These are phyloP conservation scores for Pangasius mekongensis DNA, from an alignment of 2,797 vertebrate species.

Conservation along the genomic window DNA sequence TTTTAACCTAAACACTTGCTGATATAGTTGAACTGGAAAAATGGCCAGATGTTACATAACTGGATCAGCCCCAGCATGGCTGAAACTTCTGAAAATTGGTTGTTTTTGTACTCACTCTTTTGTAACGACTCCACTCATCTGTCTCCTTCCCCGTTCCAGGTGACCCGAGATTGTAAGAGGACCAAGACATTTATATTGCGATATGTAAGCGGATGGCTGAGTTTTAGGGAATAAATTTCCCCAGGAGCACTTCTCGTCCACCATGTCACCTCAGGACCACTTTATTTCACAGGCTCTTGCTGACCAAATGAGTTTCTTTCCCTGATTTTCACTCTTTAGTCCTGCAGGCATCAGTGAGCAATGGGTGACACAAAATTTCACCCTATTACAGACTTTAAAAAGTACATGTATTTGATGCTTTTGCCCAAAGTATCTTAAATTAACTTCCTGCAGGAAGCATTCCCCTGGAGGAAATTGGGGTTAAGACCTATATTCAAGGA, in stretches of 20 bases:
- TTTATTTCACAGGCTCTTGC: constrained; percentile 12
- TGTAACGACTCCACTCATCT: not conserved
- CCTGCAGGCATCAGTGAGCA: constrained; percentile 13
- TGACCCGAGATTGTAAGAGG: constrained; percentile 6
- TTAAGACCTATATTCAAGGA: constrained; percentile 41
- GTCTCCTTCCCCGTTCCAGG: not conserved
- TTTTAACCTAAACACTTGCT: not conserved
- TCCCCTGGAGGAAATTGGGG: constrained; percentile 19
- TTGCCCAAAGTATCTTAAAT: constrained; percentile 23
- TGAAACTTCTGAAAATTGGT: constrained; percentile 1
- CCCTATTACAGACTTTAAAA: constrained; percentile 12
- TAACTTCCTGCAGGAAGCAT: not conserved
- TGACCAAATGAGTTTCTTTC: constrained; percentile 22
- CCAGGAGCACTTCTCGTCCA: not conserved
- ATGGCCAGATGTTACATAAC: not conserved
- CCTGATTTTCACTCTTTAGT: constrained; percentile 26
- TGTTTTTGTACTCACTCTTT: not conserved
- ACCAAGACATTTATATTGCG: not conserved
- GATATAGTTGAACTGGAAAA: not conserved
- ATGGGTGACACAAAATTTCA: constrained; percentile 5
- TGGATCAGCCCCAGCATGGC: not conserved
- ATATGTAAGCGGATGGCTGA: not conserved
- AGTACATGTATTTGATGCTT: constrained; percentile 4
- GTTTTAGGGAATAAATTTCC: constrained; percentile 23
- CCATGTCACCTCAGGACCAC: not conserved